Percentiles rank a stretch among this genome's conserved stretches.
These are phyloP conservation scores for Watsonalla binaria DNA, from an alignment of 2,888 invertebrate species.

Conservation along the genomic window DNA sequence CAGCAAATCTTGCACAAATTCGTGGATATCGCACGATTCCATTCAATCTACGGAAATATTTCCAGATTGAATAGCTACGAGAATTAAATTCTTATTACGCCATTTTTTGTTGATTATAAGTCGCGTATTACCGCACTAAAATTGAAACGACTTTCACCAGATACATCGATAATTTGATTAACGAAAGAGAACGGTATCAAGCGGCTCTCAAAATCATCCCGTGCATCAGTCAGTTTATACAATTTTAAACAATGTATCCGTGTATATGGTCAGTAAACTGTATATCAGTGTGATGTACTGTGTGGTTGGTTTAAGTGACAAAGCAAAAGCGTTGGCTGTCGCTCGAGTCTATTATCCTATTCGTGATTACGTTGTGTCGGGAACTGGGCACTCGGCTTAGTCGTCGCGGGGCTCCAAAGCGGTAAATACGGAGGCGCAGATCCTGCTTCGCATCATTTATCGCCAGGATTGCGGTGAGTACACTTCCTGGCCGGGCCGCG, in stretches of 20 bases:
- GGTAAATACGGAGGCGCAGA: constrained; percentile 77
- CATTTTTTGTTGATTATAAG: constrained; percentile 28
- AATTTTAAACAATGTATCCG: constrained; percentile 55
- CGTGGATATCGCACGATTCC: constrained; percentile 50
- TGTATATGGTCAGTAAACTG: constrained; percentile 56
- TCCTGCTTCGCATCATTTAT: constrained; percentile 73
- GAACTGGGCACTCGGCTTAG: constrained; percentile 69
- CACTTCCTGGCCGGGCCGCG: constrained; percentile 22
- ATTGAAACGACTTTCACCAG: constrained; percentile 61
- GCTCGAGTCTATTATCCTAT: constrained; percentile 73
- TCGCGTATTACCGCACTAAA: constrained; percentile 29
- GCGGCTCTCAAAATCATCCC: constrained; percentile 37
- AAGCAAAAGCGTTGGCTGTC: constrained; percentile 68
- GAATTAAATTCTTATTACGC: constrained; percentile 29
- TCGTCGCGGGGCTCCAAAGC: constrained; percentile 73
- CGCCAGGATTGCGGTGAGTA: constrained; percentile 75
- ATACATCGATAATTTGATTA: constrained; percentile 71
- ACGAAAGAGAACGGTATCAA: constrained; percentile 55
- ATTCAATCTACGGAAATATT: constrained; percentile 40
- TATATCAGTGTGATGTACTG: constrained; percentile 61
- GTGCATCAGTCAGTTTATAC: neutral
- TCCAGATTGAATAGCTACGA: constrained; percentile 21
- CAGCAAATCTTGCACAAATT: constrained; percentile 37
- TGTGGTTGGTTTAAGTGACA: constrained; percentile 71
- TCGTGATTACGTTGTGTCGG: constrained; percentile 70